Evolutionary conservation across 2,888 invertebrate species (phyloP), one percentile per base, ranked within the genome.

Genomic region (Agrotis puta): DNA sequence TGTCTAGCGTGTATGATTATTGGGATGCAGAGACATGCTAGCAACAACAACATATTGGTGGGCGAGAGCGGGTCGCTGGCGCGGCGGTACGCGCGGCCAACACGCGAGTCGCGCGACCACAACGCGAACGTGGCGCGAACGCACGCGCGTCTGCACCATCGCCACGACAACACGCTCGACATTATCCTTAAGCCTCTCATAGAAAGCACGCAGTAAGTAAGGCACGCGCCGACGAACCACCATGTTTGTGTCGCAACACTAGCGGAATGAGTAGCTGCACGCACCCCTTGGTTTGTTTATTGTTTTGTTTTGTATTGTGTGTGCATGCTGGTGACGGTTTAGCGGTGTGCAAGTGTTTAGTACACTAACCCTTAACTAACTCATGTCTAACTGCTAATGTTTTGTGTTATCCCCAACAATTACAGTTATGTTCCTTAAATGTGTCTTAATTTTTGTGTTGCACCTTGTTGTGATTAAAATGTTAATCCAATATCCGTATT

Each of bases 131-230:
- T 94, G 85, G 90, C 95, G 90, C 94, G 95, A 83, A 92, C 95
- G 86, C 95, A 94, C 91, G 86, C 91, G 87, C 92, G 94, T 77
- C 90, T 91, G 79, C 88, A 90, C 85, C 88, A 89, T 85, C 92
- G 95, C 79, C 94, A 94, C 89, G 96, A 96, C 95, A 96, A 96
- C 95, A 96, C 96, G 74, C 96, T 96, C 94, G 95, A 96, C 94
- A 95, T 96, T 94, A 96, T 96, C 85, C 92, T 96, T 89, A 96
- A 96, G 91, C 96, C 96, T 90, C 96, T 96, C 90, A 96, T 96
- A 93, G 96, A 96, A 93, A 96, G 96, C 95, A 96, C 96, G 92
- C 96, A 96, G 96, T 96, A 96, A 96, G 96, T 96, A 95, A 93
- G 91, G 86, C 90, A 85, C 89, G 87, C 88, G 87, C 88, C 83